Evolutionary conservation across 1,140 invertebrate species (phyloP), one percentile per base, ranked within the genome.

Genomic region (Drosophila elegans): DNA sequence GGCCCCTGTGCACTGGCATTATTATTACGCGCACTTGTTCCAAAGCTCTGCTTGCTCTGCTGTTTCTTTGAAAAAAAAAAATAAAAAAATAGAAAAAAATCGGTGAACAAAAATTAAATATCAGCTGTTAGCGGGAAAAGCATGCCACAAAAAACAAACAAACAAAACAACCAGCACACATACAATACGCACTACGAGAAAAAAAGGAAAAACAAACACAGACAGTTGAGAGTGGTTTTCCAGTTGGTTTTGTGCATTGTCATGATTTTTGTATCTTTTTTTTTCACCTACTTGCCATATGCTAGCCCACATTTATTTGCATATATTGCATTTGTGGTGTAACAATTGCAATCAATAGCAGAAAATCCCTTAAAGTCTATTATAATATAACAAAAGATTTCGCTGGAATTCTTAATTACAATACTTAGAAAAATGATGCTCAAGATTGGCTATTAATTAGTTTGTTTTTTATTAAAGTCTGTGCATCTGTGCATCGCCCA

Each of bases 11-110:
- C 53, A 73, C 69, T 54, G 57, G 49, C 67, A 46, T 75, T 75
- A 75, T 75, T 76, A 76, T 76, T 67, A 53, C 62, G 62, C 61
- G 74, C 74, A 76, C 73, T 76, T 68, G 74, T 76, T 56, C 25
- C 29, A 27, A 66, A 68, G 60, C 64, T 32, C 36, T 5, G 64
- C 64, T 67, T 67, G 71, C 51, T 36, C 64, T 67, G 71, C 51
- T 36, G 53, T 72, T 72, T 66, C 68, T 72, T 57, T 42, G 48
- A 27, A 67, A 66, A 49, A 11, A 16, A 54, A 13, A 44, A 38
- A 25, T 13, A 36, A 57, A 36, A 57, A 29, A 39, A 12, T 3
- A 25, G 10, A 39, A 25, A 36, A 25, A 63, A 64, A 63, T 52
- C 10, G 49, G 13, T 21, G 36, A 12, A 41, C n/a, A 51, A 42